A percentile compares a stretch with the other conserved stretches of the same genome.
phyloP scores from a whole-genome alignment of 2,888 invertebrate species.

The Sussaba pulchella region DNA sequence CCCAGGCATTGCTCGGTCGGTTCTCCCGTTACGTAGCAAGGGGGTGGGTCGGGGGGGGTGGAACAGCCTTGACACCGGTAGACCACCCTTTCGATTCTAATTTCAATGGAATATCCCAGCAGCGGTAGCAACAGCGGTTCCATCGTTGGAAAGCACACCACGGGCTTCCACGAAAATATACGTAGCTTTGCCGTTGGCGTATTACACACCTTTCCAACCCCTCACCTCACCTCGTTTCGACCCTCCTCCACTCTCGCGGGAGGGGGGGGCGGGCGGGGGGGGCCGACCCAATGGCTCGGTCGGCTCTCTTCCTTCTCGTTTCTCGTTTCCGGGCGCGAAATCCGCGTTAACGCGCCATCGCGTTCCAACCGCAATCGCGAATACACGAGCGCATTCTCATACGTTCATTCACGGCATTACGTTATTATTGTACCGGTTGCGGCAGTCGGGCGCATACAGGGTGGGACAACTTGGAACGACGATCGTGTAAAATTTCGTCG shows the following conservation, averaged over 20 bases:
- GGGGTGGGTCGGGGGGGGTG: not conserved
- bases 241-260: too few species aligned
- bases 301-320: slow-evolving; percentile 34
- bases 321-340: slow-evolving; percentile 45
- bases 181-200: too few species aligned
- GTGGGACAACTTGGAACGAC: too few species aligned
- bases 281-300: too few species aligned
- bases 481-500: too few species aligned
- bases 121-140: too few species aligned
- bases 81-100: slow-evolving; percentile 45
- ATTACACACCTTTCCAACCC: too few species aligned
- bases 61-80: slow-evolving; percentile 4
- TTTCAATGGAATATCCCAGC: slow-evolving; percentile 54
- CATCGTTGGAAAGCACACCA: slow-evolving; percentile 16
- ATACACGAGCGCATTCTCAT: slow-evolving; percentile 20
- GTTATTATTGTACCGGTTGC: slow-evolving; percentile 15
- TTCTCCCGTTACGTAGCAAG: slow-evolving; percentile 23
- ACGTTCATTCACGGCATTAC: not conserved
- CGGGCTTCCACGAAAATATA: too few species aligned
- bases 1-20: not conserved
- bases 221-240: too few species aligned
- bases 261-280: too few species aligned
- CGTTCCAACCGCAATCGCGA: slow-evolving; percentile 34
- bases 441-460: not conserved
- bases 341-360: slow-evolving; percentile 29